Evolutionary conservation across 2,113 vertebrate genomes (phyloP).

Genomic region (Anoplopoma fimbria): DNA sequence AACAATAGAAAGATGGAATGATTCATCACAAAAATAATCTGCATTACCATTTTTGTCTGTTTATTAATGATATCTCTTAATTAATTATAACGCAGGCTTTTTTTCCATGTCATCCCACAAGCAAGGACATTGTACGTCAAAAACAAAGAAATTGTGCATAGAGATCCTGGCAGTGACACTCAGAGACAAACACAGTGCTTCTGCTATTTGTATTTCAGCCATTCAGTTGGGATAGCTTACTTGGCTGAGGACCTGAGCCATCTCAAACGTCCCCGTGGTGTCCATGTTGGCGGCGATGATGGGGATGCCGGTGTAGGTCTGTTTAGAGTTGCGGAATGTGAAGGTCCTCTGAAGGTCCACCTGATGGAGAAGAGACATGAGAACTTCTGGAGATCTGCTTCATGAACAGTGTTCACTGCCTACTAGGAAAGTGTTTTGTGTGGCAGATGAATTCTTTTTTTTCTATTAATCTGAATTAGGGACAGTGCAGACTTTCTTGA

Average conservation of each 20-base stretch:
- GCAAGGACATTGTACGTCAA: background rate
- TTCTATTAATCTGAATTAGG: background rate
- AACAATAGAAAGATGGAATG: background rate
- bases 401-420: background rate
- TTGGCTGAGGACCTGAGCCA: conserved; percentile 94
- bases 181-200: background rate
- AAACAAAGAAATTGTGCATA: background rate
- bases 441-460: background rate
- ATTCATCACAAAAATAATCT: background rate
- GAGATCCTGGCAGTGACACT: conserved; percentile 5
- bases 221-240: conserved; percentile 75
- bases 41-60: background rate
- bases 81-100: no score
- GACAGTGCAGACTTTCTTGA: background rate
- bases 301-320: conserved; percentile 95
- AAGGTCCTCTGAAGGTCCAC: conserved; percentile 94
- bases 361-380: conserved; percentile 72
- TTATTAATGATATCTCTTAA: background rate
- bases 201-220: background rate
- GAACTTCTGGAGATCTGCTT: background rate
- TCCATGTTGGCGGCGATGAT: conserved; percentile 99
- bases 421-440: background rate
- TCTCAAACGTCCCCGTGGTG: conserved; percentile 98
- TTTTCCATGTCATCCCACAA: no score
- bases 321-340: conserved; percentile 98